phyloP scores from a whole-genome alignment of 2,797 vertebrate genomes.

The Rhinoraja longicauda region DNA sequence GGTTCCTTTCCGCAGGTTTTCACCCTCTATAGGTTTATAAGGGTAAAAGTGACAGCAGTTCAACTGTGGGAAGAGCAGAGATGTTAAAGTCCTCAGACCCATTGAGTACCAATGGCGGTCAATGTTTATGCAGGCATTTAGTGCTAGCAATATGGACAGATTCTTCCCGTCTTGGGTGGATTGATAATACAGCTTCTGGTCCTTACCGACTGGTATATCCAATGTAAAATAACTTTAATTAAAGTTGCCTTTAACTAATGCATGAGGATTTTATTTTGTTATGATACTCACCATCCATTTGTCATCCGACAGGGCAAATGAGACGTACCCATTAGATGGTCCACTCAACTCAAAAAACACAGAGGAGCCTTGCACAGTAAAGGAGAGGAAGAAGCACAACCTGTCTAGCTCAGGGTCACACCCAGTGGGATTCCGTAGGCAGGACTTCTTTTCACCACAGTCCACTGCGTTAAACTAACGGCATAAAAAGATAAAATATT shows the following conservation, averaged over 20 bases:
- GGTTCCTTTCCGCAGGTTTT: no score
- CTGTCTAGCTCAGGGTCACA: constrained; percentile 63
- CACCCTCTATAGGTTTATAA: no score
- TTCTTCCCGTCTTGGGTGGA: not conserved
- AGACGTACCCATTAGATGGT: constrained; percentile 68
- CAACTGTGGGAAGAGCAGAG: no score
- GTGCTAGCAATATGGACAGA: no score
- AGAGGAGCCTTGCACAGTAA: constrained; percentile 51
- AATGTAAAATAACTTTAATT: not conserved
- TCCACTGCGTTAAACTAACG: constrained; percentile 64
- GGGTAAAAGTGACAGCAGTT: no score
- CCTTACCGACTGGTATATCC: not conserved
- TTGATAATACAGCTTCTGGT: not conserved
- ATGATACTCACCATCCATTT: constrained; percentile 75
- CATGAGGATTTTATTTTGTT: not conserved
- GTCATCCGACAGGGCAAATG: constrained; percentile 74
- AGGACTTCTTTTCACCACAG: constrained; percentile 72
- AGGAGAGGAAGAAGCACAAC: constrained; percentile 72
- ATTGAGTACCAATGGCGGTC: no score
- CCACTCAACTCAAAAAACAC: constrained; percentile 76
- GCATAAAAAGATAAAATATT: constrained; percentile 41
- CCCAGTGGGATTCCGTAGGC: constrained; percentile 65
- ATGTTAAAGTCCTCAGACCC: no score
- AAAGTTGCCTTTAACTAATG: not conserved
- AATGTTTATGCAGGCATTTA: no score